A percentile compares a stretch with the other conserved stretches of the same genome.
Evolutionary conservation across 2,113 vertebrate genomes (phyloP).

Genomic region (Oceanites oceanicus): DNA sequence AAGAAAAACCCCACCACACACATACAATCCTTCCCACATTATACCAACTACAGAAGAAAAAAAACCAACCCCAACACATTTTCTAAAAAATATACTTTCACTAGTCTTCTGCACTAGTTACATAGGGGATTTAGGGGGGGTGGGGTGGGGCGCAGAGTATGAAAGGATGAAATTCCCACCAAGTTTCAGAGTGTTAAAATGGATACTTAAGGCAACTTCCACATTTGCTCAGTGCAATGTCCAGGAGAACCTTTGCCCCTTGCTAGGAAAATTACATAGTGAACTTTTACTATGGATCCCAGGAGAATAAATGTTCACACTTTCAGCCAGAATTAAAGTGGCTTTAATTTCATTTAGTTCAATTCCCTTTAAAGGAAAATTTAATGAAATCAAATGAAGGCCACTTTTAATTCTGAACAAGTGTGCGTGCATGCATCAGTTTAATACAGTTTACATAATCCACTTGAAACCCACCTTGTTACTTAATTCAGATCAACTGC

Average conservation of each 20-base stretch:
- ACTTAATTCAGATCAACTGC: conserved; percentile 44
- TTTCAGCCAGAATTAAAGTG: conserved; percentile 5
- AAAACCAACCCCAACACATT: too few species aligned
- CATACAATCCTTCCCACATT: not conserved
- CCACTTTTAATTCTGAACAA: conserved; percentile 2
- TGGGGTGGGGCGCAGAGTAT: too few species aligned
- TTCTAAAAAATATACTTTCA: not conserved
- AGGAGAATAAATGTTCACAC: not conserved
- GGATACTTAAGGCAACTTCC: not conserved
- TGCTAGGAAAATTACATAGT: not conserved
- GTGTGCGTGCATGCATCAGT: not conserved
- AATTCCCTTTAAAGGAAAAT: conserved; percentile 46
- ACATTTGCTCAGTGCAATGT: not conserved
- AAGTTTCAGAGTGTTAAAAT: not conserved
- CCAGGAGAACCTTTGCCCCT: not conserved
- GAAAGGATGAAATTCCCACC: not conserved
- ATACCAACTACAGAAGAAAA: too few species aligned
- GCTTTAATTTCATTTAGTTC: conserved; percentile 41
- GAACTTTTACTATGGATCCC: not conserved
- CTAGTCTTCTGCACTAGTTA: not conserved
- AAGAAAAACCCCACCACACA: too few species aligned
- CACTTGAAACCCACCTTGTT: conserved; percentile 44
- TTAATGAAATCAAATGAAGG: not conserved
- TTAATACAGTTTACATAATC: conserved; percentile 40
- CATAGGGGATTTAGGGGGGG: not conserved